Evolutionary conservation across 2,797 vertebrate species (phyloP).

Genomic region (Numenius phaeopus): DNA sequence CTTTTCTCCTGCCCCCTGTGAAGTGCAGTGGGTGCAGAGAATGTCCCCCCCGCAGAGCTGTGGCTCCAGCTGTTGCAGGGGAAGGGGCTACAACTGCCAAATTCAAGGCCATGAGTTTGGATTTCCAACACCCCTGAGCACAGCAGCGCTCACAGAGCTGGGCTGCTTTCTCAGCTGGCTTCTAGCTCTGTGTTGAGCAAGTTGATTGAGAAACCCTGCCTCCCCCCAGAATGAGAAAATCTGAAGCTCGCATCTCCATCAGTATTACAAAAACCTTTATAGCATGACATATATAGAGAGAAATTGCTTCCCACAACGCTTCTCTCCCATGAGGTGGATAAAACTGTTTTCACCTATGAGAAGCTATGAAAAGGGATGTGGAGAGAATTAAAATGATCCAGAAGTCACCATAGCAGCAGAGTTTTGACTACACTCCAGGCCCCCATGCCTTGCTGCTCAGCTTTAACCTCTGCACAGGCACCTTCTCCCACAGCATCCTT

Average conservation of each 20-base stretch:
- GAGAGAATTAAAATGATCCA: background rate
- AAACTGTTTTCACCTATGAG: background rate
- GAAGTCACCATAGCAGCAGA: background rate
- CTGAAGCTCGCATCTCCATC: background rate
- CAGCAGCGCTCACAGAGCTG: accelerated
- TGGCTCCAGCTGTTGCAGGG: background rate
- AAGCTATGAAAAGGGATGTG: background rate
- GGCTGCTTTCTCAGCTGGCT: background rate
- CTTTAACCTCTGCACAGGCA: background rate
- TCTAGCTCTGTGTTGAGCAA: background rate
- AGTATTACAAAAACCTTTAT: background rate
- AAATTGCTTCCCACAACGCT: background rate
- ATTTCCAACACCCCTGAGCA: background rate
- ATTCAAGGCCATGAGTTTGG: background rate
- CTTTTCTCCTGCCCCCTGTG: background rate
- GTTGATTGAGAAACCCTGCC: background rate
- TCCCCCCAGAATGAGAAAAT: background rate
- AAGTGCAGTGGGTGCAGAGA: background rate
- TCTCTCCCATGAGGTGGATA: background rate
- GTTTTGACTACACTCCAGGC: background rate
- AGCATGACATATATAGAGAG: background rate
- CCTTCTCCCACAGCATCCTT: background rate
- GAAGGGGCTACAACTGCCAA: background rate
- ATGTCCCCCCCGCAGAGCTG: background rate
- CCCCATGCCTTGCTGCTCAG: background rate